These are phyloP conservation scores for Antrozous pallidus DNA, from an alignment of 2,797 vertebrate species.

Conservation along the genomic window DNA sequence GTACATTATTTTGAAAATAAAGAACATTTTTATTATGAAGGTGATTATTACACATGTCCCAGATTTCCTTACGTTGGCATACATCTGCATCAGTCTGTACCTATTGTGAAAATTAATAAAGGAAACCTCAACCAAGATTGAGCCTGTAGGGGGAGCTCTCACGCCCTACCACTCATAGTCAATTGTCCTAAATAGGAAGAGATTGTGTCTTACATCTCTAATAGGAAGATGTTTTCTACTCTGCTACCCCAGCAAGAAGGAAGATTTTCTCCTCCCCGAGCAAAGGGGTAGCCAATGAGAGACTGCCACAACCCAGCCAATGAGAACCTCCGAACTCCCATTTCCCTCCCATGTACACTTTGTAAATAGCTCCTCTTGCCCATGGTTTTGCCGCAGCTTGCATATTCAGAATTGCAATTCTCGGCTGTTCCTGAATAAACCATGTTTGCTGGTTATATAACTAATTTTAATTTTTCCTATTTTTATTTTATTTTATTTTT, in stretches of 20 bases:
- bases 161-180: not conserved
- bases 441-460: not conserved
- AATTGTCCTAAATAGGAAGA: not conserved
- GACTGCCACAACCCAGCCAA: not conserved
- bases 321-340: not conserved
- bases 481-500: too few species aligned
- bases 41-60: not conserved
- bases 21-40: conserved; percentile 27
- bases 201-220: not conserved
- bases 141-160: not conserved
- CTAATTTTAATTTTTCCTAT: too few species aligned
- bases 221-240: not conserved
- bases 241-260: not conserved
- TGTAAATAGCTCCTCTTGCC: not conserved
- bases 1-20: conserved; percentile 33
- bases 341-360: not conserved
- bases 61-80: not conserved
- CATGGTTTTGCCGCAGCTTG: not conserved
- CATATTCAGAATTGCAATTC: not conserved
- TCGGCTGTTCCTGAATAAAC: not conserved
- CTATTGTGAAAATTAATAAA: not conserved
- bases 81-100: not conserved
- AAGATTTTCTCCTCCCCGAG: not conserved
- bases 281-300: not conserved
- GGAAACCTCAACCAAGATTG: not conserved